Evolutionary conservation across 1,140 invertebrate genomes (phyloP).

Genomic region (Aporrectodea caliginosa): DNA sequence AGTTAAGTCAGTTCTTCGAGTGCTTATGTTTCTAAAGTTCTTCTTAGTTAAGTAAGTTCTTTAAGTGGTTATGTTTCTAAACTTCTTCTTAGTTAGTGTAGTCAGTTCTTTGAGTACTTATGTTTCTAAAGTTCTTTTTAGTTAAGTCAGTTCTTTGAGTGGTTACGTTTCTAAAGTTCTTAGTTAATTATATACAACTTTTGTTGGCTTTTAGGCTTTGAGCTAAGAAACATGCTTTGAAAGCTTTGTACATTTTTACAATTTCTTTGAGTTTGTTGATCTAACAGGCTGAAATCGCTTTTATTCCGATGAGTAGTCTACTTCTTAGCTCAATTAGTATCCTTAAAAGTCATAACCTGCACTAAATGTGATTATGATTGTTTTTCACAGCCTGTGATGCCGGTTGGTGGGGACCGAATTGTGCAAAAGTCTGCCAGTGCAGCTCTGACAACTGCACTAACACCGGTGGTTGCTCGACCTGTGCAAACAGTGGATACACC

Average conservation of each 20-base stretch:
- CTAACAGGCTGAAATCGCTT: neutral
- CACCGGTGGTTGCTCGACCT: neutral
- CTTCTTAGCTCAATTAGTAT: neutral
- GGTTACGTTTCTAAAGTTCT: no score
- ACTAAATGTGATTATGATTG: neutral
- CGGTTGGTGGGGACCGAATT: neutral
- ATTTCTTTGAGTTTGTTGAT: neutral
- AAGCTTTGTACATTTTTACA: neutral
- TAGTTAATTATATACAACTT: no score
- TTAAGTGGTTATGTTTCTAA: no score
- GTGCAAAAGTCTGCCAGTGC: neutral
- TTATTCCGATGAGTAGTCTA: neutral
- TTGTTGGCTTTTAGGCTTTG: no score
- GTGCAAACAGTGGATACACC: neutral
- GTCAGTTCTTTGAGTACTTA: no score
- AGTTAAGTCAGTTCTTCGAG: no score
- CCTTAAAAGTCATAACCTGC: neutral
- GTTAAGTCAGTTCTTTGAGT: no score
- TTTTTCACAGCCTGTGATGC: neutral
- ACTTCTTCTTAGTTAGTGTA: no score
- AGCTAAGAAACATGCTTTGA: no score
- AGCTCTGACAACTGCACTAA: neutral
- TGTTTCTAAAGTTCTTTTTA: no score
- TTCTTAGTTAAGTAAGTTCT: no score
- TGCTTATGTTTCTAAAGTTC: no score